A percentile compares a stretch with the other conserved stretches of the same genome.
These are phyloP conservation scores for Clarias platycephalus DNA, from an alignment of 2,797 vertebrate genomes.

Conservation along the genomic window DNA sequence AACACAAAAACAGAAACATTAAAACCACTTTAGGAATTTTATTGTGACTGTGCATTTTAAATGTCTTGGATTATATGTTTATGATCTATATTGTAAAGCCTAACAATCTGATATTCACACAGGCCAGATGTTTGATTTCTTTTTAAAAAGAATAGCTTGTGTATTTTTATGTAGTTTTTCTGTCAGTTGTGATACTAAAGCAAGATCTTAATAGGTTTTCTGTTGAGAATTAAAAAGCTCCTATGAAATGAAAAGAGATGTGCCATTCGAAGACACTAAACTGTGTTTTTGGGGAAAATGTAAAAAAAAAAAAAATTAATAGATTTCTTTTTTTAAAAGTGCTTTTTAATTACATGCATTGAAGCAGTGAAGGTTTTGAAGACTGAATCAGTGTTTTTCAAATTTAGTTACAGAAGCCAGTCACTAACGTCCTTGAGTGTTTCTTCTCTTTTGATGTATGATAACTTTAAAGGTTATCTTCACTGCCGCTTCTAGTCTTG, in stretches of 20 bases:
- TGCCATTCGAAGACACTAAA: neutral
- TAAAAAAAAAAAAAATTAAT: too few species aligned
- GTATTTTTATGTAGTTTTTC: neutral
- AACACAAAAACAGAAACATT: neutral
- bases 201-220: neutral
- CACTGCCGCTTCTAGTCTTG: constrained; percentile 57
- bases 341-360: neutral
- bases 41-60: neutral
- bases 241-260: neutral
- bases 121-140: too few species aligned
- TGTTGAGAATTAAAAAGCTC: neutral
- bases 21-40: neutral
- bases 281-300: too few species aligned
- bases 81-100: neutral
- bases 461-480: constrained; percentile 63
- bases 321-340: neutral
- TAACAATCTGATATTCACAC: neutral
- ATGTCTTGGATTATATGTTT: neutral
- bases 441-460: constrained; percentile 59
- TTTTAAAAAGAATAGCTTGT: neutral
- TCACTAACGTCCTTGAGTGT: constrained; percentile 57
- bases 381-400: constrained; percentile 28
- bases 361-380: neutral
- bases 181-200: neutral
- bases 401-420: constrained; percentile 45